Conservation (phyloP, 1,140 invertebrate genomes). For the Brachionus plicatilis region DNA sequence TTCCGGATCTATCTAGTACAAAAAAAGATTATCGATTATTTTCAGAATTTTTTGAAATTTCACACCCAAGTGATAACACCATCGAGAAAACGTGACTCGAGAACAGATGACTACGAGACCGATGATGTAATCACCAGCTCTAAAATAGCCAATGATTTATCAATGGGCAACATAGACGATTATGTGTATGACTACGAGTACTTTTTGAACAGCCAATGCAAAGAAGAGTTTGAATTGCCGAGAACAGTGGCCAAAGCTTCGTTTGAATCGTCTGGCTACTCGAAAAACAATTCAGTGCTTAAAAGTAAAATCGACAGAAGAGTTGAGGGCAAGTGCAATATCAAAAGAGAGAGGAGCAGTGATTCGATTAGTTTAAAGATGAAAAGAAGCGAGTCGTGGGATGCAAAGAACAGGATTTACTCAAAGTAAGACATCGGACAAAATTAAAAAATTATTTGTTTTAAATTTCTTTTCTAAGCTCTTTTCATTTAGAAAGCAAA, state of each 20-base stretch:
- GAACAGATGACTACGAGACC: not conserved
- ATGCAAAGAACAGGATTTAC: slow-evolving; percentile 8
- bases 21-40: not conserved
- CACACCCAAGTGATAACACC: not conserved
- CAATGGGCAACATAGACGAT: not conserved
- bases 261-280: not conserved
- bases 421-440: not conserved
- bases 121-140: not conserved
- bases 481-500: not conserved
- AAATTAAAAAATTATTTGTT: not conserved
- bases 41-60: slow-evolving; percentile 27
- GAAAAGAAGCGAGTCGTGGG: slow-evolving; percentile 17
- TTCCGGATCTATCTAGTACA: not conserved
- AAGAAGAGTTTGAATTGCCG: not conserved
- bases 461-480: not conserved
- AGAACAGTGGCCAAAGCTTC: not conserved
- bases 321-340: not conserved
- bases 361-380: not conserved
- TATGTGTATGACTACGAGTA: not conserved
- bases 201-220: not conserved
- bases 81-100: not conserved
- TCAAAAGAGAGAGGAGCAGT: slow-evolving; percentile 4
- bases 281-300: not conserved
- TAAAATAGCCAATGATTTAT: not conserved
- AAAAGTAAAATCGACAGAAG: not conserved